Evolutionary conservation across 2,888 invertebrate species (phyloP), one percentile per base, ranked within the genome.

Genomic region (Andrena minutula): DNA sequence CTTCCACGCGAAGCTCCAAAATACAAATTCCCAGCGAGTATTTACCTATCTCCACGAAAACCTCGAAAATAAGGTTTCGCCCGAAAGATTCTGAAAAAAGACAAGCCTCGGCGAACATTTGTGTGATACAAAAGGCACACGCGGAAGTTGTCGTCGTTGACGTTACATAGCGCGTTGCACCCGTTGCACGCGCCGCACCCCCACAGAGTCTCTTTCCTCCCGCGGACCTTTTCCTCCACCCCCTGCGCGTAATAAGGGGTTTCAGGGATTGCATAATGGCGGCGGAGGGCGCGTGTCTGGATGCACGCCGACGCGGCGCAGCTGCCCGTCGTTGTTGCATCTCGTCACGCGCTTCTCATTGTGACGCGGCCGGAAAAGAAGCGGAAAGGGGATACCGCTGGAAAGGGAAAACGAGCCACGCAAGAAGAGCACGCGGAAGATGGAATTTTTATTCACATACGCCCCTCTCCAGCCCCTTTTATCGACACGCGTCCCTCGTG

Each of bases 241-340:
- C 12, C 16, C 26, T 0, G 20, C 68, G 58, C 72, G 49, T 85
- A 89, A 87, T 83, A 86, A 88, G 84, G 82, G 85, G 66, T 82
- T 85, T 84, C 84, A 26, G 70, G 63, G 4, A 56, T 87, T 86
- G 65, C 84, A 69, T 83, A 86, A 89, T 78, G 56, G 32, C 28
- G 23, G 26, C 28, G 63, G 69, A 61, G 58, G 53, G 75, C 81
- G 81, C 78, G 85, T 85, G 78, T 78, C 75, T 64, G 70, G 63
- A 63, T 68, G 75, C 71, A 79, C 51, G 32, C 65, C 56, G 61
- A 60, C 35, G 51, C 47, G 20, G 20, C 47, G 76, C 77, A 86
- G 79, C 77, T 85, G 85, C 75, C 23, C 20, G 53, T 28, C 68
- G 64, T 70, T 41, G 69, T 66, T 66, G 58, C 69, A 69, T 79